phyloP scores from a whole-genome alignment of 2,888 invertebrate species.

The Ametastegia equiseti region DNA sequence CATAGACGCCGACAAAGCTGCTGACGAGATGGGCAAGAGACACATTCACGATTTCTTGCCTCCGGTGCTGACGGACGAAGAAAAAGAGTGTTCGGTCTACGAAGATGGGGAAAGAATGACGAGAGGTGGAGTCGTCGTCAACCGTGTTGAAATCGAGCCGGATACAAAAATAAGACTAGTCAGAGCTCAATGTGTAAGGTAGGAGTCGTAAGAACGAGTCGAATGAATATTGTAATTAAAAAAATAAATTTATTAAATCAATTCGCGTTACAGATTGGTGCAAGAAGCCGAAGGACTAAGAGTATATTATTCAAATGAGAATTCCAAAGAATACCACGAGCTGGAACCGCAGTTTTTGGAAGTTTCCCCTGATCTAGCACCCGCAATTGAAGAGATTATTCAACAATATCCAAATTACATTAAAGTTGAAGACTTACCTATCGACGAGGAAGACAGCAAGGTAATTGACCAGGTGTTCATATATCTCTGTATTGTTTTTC shows the following conservation, averaged over 20 bases:
- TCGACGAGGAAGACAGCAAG: conserved; percentile 82
- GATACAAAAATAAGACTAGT: conserved; percentile 81
- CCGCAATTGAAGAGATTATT: conserved; percentile 85
- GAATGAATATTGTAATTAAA: neutral
- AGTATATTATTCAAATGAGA: conserved; percentile 91
- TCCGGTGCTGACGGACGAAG: conserved; percentile 84
- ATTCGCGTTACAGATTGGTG: conserved; percentile 78
- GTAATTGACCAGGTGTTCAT: conserved; percentile 71
- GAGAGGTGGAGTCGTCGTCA: conserved; percentile 80
- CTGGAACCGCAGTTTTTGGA: conserved; percentile 88
- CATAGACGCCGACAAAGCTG: conserved; percentile 83
- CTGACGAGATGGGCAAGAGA: conserved; percentile 91
- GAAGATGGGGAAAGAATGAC: conserved; percentile 85
- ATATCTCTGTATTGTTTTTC: neutral
- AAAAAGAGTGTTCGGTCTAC: conserved; percentile 84
- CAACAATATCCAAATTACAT: conserved; percentile 87
- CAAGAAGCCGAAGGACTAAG: conserved; percentile 81
- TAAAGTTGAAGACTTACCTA: conserved; percentile 84
- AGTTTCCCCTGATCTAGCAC: conserved; percentile 83
- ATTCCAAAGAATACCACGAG: conserved; percentile 91
- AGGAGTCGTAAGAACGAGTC: conserved; percentile 42
- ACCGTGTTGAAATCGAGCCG: conserved; percentile 82
- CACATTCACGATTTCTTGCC: conserved; percentile 93
- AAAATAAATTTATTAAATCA: conserved; percentile 6
- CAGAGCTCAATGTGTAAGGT: conserved; percentile 72